Base-by-base conservation (phyloP, 2,113 vertebrate species). In the Ibidorhyncha struthersii region DNA sequence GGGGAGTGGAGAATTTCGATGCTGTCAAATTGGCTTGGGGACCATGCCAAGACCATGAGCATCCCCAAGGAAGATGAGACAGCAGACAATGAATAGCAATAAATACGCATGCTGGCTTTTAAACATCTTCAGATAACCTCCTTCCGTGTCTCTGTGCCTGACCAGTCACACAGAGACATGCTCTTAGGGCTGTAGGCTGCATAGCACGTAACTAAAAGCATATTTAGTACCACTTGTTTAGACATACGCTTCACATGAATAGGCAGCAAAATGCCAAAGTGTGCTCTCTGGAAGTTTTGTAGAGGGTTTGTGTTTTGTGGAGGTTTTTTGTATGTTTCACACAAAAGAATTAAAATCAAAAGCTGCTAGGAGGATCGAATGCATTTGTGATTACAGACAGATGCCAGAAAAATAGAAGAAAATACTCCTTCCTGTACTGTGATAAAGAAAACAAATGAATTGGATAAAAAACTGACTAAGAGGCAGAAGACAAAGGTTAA, bases 331-430 rank as follows among this genome's bases (percentile, higher is more conserved):
- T 59, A 23, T 38, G 38, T 77, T 90, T 67, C 26, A 34, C 40
- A 87, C 18, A 82, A 88, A 91, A 45, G 72, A 94, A 92, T 69
- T 82, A 66, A 96, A 91, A 93, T 79, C 17, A 84, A 91, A 94
- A 91, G 65, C 43, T 76, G 25, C 38, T 66, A 36, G 52, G 82
- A 85, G 49, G 26, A n/a, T 66, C 0, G 0, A 77, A 89, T 43
- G 45, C 78, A 73, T 83, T 90, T 86, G 47, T 70, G 89, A 58
- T 77, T 87, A 62, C 40, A 80, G 83, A 74, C 15, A 71, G 82
- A 87, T 19, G 45, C 30, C 55, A 61, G 80, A 62, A 73, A 80
- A 86, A 49, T 1, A 50, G 65, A 36, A 56, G 62, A 85, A 93
- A 81, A 12, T 3, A 47, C 13, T 95, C 62, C 50, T 83, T 74